Evolutionary conservation across 2,797 vertebrate species (phyloP).

Genomic region (Chromis chromis): DNA sequence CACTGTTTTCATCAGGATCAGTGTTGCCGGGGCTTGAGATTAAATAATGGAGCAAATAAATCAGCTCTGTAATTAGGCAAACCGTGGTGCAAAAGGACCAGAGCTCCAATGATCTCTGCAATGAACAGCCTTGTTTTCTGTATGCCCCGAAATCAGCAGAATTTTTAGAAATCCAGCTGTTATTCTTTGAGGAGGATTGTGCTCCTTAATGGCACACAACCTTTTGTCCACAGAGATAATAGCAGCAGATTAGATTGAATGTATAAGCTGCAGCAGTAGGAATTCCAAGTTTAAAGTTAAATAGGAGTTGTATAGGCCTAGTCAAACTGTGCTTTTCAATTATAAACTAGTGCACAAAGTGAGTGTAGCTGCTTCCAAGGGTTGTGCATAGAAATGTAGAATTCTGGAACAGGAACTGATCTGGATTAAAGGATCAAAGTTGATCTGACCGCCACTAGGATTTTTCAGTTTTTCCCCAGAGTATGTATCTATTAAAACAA

Average conservation of each 20-base stretch:
- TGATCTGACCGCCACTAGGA: neutral
- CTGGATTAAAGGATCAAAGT: neutral
- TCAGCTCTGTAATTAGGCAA: conserved; percentile 69
- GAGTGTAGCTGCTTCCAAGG: conserved; percentile 8
- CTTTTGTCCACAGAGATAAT: conserved; percentile 7
- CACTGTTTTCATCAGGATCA: conserved; percentile 66
- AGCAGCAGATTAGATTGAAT: conserved; percentile 7
- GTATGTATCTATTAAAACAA: conserved; percentile 20
- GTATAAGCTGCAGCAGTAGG: neutral
- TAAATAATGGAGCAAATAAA: conserved; percentile 67
- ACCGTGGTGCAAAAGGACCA: conserved; percentile 36
- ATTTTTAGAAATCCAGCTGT: conserved; percentile 26
- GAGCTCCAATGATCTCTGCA: conserved; percentile 22
- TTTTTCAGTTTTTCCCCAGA: conserved; percentile 17
- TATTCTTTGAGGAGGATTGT: conserved; percentile 8
- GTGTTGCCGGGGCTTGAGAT: conserved; percentile 53
- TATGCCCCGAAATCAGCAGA: conserved; percentile 4
- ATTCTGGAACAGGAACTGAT: conserved; percentile 3
- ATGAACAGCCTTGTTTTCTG: conserved; percentile 28
- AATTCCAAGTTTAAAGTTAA: conserved; percentile 16
- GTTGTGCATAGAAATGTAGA: neutral
- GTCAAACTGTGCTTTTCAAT: conserved; percentile 20
- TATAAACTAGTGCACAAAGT: conserved; percentile 2
- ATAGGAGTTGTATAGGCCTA: neutral
- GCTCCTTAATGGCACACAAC: conserved; percentile 13